Evolutionary conservation across 2,113 vertebrate species (phyloP).

Genomic region (Neotoma lepida): DNA sequence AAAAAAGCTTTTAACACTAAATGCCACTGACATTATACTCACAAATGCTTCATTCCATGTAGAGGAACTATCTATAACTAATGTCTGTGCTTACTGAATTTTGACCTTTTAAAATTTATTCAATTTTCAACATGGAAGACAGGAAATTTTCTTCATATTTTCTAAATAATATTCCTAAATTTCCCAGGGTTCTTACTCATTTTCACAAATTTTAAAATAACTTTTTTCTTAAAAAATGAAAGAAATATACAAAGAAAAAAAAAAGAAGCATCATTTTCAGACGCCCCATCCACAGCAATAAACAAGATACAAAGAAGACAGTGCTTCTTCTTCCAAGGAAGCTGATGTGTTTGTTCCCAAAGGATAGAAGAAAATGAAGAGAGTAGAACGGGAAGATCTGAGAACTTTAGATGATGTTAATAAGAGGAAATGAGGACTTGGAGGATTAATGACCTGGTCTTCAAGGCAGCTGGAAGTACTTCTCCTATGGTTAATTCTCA

Average conservation of each 20-base stretch:
- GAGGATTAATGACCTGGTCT: not conserved
- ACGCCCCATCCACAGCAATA: not conserved
- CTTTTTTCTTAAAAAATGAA: not conserved
- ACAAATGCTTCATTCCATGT: not conserved
- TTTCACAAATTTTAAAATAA: constrained; percentile 49
- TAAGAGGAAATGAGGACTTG: not conserved
- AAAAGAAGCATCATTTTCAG: not conserved
- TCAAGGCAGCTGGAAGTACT: not conserved
- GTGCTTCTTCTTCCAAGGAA: not conserved
- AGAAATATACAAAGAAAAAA: constrained; percentile 24
- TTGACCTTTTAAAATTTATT: not conserved
- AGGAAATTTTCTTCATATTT: constrained; percentile 24
- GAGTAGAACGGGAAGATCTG: not conserved
- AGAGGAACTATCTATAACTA: not conserved
- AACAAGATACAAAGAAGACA: not conserved
- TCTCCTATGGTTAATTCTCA: not conserved
- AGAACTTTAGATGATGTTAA: not conserved
- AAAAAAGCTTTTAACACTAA: not conserved
- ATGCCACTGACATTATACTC: not conserved
- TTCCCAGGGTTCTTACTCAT: not conserved
- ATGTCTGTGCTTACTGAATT: not conserved
- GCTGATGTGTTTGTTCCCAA: not conserved
- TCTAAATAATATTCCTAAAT: not conserved
- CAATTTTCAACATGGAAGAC: not conserved
- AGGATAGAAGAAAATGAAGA: constrained; percentile 17